These are phyloP conservation scores for Sebastes minor DNA, from an alignment of 2,797 vertebrate species.

Conservation along the genomic window DNA sequence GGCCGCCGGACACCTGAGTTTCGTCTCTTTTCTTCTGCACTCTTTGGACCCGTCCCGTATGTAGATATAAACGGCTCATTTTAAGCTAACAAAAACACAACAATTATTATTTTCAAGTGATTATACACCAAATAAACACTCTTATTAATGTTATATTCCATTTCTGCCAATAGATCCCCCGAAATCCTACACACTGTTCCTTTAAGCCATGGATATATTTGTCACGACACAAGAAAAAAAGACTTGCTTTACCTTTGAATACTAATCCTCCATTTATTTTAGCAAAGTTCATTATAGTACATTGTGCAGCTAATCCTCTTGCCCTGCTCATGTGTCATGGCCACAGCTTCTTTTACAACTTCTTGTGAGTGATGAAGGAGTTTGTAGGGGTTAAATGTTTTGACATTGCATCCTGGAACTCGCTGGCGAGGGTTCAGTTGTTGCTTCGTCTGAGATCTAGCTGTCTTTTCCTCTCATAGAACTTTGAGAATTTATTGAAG, in stretches of 20 bases:
- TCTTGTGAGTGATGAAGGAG: not conserved
- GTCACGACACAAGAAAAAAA: not conserved
- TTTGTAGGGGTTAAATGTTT: not conserved
- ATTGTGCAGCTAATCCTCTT: not conserved
- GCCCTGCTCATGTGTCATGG: not conserved
- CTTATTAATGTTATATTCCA: too few relatives aligned
- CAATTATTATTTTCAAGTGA: too few relatives aligned
- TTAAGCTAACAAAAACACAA: too few relatives aligned
- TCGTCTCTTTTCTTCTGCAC: too few relatives aligned
- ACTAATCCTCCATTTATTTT: not conserved
- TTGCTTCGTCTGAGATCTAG: conserved; percentile 49
- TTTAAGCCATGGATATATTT: not conserved
- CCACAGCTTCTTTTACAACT: not conserved
- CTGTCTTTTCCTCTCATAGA: conserved; percentile 90
- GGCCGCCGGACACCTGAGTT: too few relatives aligned
- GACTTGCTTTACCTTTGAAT: not conserved
- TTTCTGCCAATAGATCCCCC: too few relatives aligned
- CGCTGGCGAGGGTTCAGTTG: not conserved
- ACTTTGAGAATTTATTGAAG: conserved; percentile 98
- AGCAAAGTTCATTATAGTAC: not conserved
- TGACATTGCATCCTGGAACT: not conserved
- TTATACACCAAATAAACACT: too few relatives aligned
- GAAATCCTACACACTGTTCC: too few relatives aligned
- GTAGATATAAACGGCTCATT: too few relatives aligned
- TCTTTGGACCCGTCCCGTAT: too few relatives aligned